phyloP scores from a whole-genome alignment of 2,888 invertebrate species.

The Agriopis marginaria region DNA sequence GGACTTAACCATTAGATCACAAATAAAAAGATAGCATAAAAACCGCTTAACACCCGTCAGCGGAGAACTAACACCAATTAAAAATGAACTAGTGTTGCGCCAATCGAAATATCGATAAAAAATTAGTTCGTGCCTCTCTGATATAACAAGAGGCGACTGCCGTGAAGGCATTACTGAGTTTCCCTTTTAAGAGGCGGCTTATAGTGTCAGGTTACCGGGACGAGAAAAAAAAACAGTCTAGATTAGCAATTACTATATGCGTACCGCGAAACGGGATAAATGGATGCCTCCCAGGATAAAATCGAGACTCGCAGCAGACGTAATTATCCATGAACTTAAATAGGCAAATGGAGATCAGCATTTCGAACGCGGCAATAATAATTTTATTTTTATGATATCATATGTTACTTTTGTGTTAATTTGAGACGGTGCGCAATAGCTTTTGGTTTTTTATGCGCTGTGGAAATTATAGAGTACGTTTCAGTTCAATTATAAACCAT shows the following conservation, averaged over 20 bases:
- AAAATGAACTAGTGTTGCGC: constrained; percentile 72
- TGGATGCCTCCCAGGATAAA: constrained; percentile 67
- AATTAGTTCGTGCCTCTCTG: constrained; percentile 59
- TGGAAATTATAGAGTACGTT: constrained; percentile 40
- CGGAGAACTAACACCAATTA: constrained; percentile 65
- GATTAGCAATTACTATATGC: constrained; percentile 72
- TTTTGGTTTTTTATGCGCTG: constrained; percentile 41
- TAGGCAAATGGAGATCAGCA: constrained; percentile 59
- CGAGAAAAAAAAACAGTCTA: constrained; percentile 59
- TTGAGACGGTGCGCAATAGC: constrained; percentile 42
- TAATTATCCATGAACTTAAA: constrained; percentile 61
- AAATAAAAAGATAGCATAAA: constrained; percentile 35
- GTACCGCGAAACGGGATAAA: constrained; percentile 60
- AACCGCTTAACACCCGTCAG: constrained; percentile 45
- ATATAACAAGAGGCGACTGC: constrained; percentile 75
- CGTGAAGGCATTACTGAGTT: constrained; percentile 79
- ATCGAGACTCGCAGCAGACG: constrained; percentile 52
- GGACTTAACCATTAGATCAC: constrained; percentile 18
- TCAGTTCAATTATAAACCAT: constrained; percentile 42
- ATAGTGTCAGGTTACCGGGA: constrained; percentile 73
- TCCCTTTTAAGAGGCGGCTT: constrained; percentile 75
- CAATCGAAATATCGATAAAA: constrained; percentile 69
- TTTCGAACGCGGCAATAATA: constrained; percentile 54
- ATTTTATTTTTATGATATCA: constrained; percentile 58
- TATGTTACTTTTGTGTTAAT: constrained; percentile 48